A percentile compares a stretch with the other conserved stretches of the same genome.
phyloP scores from a whole-genome alignment of 2,888 invertebrate genomes.

The Orthonevra nobilis region DNA sequence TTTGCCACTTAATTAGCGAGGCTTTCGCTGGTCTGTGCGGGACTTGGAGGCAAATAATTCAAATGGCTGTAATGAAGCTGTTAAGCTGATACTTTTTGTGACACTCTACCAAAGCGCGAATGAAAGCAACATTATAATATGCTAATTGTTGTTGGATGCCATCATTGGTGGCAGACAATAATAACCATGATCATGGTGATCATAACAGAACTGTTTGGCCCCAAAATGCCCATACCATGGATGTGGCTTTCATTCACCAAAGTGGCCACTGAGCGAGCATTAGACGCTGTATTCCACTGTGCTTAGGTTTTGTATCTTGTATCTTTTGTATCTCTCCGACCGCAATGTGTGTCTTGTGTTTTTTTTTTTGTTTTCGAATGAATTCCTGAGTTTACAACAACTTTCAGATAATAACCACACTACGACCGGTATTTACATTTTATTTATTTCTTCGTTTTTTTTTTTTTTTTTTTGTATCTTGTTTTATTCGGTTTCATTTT shows the following conservation, averaged over 20 bases:
- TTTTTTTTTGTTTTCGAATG: slow-evolving; percentile 38
- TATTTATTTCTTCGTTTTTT: slow-evolving; percentile 19
- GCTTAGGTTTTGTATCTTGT: not conserved
- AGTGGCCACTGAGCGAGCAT: slow-evolving; percentile 23
- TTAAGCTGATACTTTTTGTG: slow-evolving; percentile 22
- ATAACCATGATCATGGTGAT: slow-evolving; percentile 16
- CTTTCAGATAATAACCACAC: slow-evolving; percentile 60
- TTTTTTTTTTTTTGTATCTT: too few relatives aligned
- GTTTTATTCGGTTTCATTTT: slow-evolving; percentile 19
- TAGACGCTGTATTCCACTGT: slow-evolving; percentile 6
- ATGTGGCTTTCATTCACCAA: slow-evolving; percentile 51
- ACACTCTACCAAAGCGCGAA: slow-evolving; percentile 33
- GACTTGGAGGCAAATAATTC: slow-evolving; percentile 13
- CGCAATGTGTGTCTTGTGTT: slow-evolving; percentile 13
- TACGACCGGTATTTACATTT: slow-evolving; percentile 54
- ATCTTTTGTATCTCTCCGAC: too few relatives aligned
- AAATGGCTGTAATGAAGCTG: slow-evolving; percentile 30
- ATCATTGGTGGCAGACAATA: slow-evolving; percentile 11
- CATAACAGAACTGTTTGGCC: slow-evolving; percentile 24
- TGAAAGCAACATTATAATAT: slow-evolving; percentile 3
- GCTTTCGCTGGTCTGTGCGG: slow-evolving; percentile 33
- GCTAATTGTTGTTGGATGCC: not conserved
- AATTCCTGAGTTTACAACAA: slow-evolving; percentile 53
- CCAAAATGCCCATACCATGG: slow-evolving; percentile 15
- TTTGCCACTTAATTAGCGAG: slow-evolving; percentile 9